These are phyloP conservation scores for Lepetodrilus schrolli DNA, from an alignment of 2,888 invertebrate species.

Conservation along the genomic window DNA sequence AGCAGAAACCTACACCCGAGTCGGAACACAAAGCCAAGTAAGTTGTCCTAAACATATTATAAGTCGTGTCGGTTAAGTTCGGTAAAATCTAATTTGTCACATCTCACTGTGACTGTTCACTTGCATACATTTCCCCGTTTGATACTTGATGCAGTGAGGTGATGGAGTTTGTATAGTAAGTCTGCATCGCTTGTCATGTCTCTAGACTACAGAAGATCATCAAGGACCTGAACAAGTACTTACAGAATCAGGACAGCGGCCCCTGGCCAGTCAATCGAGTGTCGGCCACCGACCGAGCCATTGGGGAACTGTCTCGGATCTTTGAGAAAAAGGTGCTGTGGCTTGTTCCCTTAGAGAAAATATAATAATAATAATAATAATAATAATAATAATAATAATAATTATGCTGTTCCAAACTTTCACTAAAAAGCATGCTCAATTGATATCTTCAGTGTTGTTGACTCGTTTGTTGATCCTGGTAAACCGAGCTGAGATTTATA, in stretches of 20 bases:
- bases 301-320: conserved; percentile 79
- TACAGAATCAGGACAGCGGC: conserved; percentile 72
- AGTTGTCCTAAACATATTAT: too few species aligned
- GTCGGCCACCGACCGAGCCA: conserved; percentile 78
- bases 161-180: neutral
- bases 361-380: too few species aligned
- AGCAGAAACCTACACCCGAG: conserved; percentile 61
- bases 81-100: too few species aligned
- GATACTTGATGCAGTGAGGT: neutral
- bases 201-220: conserved; percentile 77
- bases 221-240: conserved; percentile 75
- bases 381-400: too few species aligned
- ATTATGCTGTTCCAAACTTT: too few species aligned
- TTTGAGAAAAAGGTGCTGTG: conserved; percentile 78
- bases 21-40: conserved; percentile 74
- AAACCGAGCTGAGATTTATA: too few species aligned
- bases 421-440: too few species aligned
- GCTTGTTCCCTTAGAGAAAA: too few species aligned
- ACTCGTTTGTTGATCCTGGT: too few species aligned
- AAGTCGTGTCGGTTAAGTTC: neutral
- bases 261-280: conserved; percentile 78
- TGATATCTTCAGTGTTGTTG: too few species aligned
- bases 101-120: too few species aligned
- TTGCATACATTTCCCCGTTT: conserved; percentile 73
- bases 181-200: neutral